Evolutionary conservation across 2,113 vertebrate species (phyloP), one percentile per base, ranked within the genome.

Genomic region (Fregetta grallaria): DNA sequence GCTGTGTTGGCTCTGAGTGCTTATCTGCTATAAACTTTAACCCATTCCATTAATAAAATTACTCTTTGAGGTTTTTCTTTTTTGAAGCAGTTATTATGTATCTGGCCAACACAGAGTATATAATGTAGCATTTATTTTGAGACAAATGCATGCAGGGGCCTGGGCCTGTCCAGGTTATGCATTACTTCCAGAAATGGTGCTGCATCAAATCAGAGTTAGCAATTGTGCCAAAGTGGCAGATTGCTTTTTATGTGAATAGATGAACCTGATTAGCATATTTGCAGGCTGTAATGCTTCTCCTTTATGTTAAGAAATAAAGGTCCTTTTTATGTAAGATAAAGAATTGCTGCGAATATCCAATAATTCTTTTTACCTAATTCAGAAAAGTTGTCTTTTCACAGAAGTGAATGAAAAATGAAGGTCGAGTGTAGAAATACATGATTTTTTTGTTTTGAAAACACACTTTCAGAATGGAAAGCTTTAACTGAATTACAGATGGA

Each of bases 251-350:
- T 47, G 50, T n/a, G 89, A 70, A 22, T 56, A 68, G 32, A 38
- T 86, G 15, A 84, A 78, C 53, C 53, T 65, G 47, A 63, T 74
- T 32, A 84, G n/a, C 19, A 8, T 86, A 58, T 74, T 38, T 92
- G 32, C 38, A 90, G 75, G 50, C 72, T 89, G 19, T 78, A 58
- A 27, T 38, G 25, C 52, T 86, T 88, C 11, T 7, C 11, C 44
- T 88, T 92, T 75, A 59, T n/a, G 20, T 75, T 78, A 81, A 94
- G 58, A 92, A 95, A 75, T 81, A 78, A 84, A 92, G 32, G 15
- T 30, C 21, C 8, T 96, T 92, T 87, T 71, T 50, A 34, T 68
- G 26, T 34, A 88, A 65, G n/a, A 55, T 55, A 56, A 68, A 74
- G 10, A 15, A 61, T 81, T 81, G 36, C 52, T 89, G 49, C 32